phyloP scores from a whole-genome alignment of 2,888 invertebrate genomes.

The Mayetiola destructor region DNA sequence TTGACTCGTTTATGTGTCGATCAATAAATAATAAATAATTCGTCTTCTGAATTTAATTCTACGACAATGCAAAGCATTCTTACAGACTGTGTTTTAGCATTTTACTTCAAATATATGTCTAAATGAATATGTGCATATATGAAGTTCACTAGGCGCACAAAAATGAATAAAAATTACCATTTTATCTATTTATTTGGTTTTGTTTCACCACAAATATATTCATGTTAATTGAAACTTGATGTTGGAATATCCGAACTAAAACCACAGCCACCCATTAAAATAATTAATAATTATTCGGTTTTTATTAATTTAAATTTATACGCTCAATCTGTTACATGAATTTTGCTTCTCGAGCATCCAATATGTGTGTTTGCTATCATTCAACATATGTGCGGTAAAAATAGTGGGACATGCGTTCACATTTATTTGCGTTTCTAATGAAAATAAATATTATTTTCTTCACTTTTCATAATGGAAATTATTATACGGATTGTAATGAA shows the following conservation, averaged over 20 bases:
- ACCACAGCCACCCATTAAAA: conserved; percentile 5
- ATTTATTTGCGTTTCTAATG: conserved; percentile 2
- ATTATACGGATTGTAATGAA: too few relatives aligned
- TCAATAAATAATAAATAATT: too few relatives aligned
- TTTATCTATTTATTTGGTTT: neutral
- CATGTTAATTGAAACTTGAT: neutral
- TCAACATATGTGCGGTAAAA: neutral
- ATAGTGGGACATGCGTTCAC: neutral
- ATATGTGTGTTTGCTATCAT: neutral
- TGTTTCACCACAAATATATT: neutral
- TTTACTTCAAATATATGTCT: neutral
- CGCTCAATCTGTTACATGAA: conserved; percentile 5
- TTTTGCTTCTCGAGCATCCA: neutral
- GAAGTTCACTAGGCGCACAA: neutral
- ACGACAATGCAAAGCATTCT: too few relatives aligned
- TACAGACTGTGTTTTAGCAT: too few relatives aligned
- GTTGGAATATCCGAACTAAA: neutral
- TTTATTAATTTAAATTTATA: conserved; percentile 12
- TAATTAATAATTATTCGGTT: conserved; percentile 10
- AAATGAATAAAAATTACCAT: neutral
- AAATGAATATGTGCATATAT: neutral
- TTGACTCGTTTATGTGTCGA: too few relatives aligned
- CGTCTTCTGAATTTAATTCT: too few relatives aligned
- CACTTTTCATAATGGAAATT: too few relatives aligned
- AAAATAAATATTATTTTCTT: conserved; percentile 6